These are phyloP conservation scores for Drosophila longiperda DNA, from an alignment of 2,888 invertebrate genomes.

Conservation along the genomic window DNA sequence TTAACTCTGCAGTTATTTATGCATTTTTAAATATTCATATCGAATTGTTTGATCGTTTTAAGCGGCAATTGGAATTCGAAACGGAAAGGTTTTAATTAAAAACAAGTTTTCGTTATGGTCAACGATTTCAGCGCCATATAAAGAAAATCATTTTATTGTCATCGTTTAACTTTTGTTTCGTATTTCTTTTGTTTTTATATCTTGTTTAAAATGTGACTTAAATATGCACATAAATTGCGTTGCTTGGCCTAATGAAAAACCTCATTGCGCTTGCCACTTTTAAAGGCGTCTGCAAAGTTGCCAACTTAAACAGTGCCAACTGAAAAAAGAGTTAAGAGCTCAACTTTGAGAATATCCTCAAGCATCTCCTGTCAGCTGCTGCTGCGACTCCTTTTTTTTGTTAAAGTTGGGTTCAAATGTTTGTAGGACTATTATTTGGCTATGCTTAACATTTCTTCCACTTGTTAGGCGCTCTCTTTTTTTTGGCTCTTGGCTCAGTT, in stretches of 20 bases:
- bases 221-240: slow-evolving; percentile 47
- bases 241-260: slow-evolving; percentile 43
- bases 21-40: slow-evolving; percentile 74
- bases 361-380: slow-evolving; percentile 12
- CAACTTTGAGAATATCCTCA: slow-evolving; percentile 38
- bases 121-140: slow-evolving; percentile 50
- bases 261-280: slow-evolving; percentile 43
- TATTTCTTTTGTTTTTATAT: slow-evolving; percentile 13
- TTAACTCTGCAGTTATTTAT: slow-evolving; percentile 63
- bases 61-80: slow-evolving; percentile 53
- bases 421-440: slow-evolving; percentile 43
- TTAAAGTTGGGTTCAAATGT: slow-evolving; percentile 19
- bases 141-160: slow-evolving; percentile 26
- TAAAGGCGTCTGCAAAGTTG: slow-evolving; percentile 67
- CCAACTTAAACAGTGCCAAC: slow-evolving; percentile 59
- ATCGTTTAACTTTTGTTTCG: slow-evolving; percentile 4
- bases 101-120: slow-evolving; percentile 64
- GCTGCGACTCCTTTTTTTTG: slow-evolving; percentile 19
- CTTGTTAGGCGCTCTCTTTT: slow-evolving; percentile 58
- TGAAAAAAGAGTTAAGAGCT: slow-evolving; percentile 47
- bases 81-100: slow-evolving; percentile 70
- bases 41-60: slow-evolving; percentile 59
- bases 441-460: slow-evolving; percentile 62
- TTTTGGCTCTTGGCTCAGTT: slow-evolving; percentile 64
- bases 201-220: slow-evolving; percentile 52